These are phyloP conservation scores for Eurois occulta DNA, from an alignment of 2,888 invertebrate species.

Conservation along the genomic window DNA sequence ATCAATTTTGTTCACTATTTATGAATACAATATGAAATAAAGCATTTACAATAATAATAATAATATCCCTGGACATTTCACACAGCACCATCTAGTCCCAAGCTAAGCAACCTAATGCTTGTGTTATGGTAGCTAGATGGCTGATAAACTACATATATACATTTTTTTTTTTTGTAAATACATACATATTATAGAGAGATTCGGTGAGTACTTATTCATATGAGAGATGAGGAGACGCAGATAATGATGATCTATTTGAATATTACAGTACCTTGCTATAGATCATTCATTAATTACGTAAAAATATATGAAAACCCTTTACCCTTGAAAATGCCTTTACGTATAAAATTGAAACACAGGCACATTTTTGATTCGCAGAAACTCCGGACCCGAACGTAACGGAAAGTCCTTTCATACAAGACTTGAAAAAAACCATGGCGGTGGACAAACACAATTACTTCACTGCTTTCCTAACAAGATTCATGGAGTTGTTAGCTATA, in stretches of 20 bases:
- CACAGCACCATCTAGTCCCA: too few species aligned
- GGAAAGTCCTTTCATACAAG: background rate
- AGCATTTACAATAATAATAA: too few species aligned
- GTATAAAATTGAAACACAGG: too few species aligned
- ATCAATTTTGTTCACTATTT: background rate
- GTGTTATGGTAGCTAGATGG: too few species aligned
- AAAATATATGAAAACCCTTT: too few species aligned
- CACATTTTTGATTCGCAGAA: background rate
- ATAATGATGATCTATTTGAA: background rate
- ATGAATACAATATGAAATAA: background rate
- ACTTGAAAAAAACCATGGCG: constrained; percentile 5
- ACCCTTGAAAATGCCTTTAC: background rate
- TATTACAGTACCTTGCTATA: background rate
- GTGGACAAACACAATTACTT: constrained; percentile 11
- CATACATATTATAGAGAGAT: too few species aligned
- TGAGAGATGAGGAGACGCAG: background rate
- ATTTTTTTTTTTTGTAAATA: too few species aligned
- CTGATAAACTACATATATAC: too few species aligned
- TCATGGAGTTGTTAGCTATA: constrained; percentile 13
- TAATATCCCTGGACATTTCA: too few species aligned
- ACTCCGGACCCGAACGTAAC: too few species aligned
- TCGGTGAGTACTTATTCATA: background rate
- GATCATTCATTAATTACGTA: too few species aligned
- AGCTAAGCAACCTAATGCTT: too few species aligned
- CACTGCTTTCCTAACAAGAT: constrained; percentile 9